Conservation (phyloP, 2,888 invertebrate species). For the Listrodromus nycthemerus region DNA sequence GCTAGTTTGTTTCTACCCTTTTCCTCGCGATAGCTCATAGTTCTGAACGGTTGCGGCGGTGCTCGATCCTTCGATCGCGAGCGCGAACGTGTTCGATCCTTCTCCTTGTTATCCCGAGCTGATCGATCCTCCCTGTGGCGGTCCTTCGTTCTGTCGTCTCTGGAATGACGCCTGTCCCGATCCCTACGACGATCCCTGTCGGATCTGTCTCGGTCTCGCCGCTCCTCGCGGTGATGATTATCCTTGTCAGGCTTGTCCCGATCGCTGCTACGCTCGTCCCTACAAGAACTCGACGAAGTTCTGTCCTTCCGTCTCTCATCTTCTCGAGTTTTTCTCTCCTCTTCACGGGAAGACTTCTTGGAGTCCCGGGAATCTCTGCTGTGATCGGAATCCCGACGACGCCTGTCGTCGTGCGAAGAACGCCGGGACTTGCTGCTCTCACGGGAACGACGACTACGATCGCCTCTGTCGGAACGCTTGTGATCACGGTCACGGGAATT, state of each 20-base stretch:
- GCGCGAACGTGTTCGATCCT: slow-evolving; percentile 80
- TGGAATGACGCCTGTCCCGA: slow-evolving; percentile 79
- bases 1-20: slow-evolving; percentile 84
- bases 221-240: slow-evolving; percentile 79
- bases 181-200: slow-evolving; percentile 71
- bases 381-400: slow-evolving; percentile 74
- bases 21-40: slow-evolving; percentile 82
- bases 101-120: slow-evolving; percentile 79
- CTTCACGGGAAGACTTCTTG: slow-evolving; percentile 74
- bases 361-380: slow-evolving; percentile 76
- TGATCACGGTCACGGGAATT: slow-evolving; percentile 77
- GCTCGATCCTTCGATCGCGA: slow-evolving; percentile 81
- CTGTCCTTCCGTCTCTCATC: slow-evolving; percentile 78
- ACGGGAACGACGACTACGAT: slow-evolving; percentile 72
- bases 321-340: slow-evolving; percentile 77
- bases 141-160: slow-evolving; percentile 80
- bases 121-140: slow-evolving; percentile 80
- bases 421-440: slow-evolving; percentile 75
- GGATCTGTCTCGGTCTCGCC: slow-evolving; percentile 78
- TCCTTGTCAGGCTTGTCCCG: slow-evolving; percentile 77
- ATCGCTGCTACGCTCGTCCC: slow-evolving; percentile 77
- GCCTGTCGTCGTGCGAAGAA: slow-evolving; percentile 78
- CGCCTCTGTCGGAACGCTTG: slow-evolving; percentile 74
- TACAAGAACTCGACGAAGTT: slow-evolving; percentile 71
- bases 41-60: slow-evolving; percentile 72